Base-by-base conservation (phyloP, 2,797 vertebrate genomes). In the Oreochromis mossambicus region DNA sequence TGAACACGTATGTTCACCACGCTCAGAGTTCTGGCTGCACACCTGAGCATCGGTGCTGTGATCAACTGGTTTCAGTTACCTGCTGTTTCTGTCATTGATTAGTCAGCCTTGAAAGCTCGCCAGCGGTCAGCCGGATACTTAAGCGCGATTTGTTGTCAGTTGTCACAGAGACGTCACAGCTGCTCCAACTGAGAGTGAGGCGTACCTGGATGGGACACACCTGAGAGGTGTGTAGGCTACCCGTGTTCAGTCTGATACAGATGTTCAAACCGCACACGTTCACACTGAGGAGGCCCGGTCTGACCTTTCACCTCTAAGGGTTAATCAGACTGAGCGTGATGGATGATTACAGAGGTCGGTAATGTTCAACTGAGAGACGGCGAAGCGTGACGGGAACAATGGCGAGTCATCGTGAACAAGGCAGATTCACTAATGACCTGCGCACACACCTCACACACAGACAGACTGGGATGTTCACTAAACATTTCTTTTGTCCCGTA, bases 401-500 rank as follows among this genome's bases (percentile, higher is more conserved):
- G 10, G 24, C 0, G 5, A 80, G 58, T 68, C 78, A 29, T 52
- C 3, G 10, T 66, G 14, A 79, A 34, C 38, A 19, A 10, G 75
- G n/a, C 48, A 6, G 50, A 34, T 1, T 43, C 21, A 78, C 51
- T 3, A 70, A 70, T 70, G 14, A 46, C 38, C 14, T 4, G 0
- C 19, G 19, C 56, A 0, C 29, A 61, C 32, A 34, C 14, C 2
- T 0, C 19, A 34, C 56, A 0, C 15, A 61, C 32, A 34, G 17
- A 17, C 46, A 3, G 6, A 38, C 63, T 14, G 36, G 12, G n/a
- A 68, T 24, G n/a, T 41, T 41, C 63, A 24, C 13, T 9, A 41
- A 68, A 43, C 36, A 8, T 14, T 41, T 15, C 4, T 68, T 21
- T 68, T 24, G n/a, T 41, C 34, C 63, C 0, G 12, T 21, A 41